Evolutionary conservation across 2,113 vertebrate genomes (phyloP), one percentile per base, ranked within the genome.

Genomic region (Perca fluviatilis): DNA sequence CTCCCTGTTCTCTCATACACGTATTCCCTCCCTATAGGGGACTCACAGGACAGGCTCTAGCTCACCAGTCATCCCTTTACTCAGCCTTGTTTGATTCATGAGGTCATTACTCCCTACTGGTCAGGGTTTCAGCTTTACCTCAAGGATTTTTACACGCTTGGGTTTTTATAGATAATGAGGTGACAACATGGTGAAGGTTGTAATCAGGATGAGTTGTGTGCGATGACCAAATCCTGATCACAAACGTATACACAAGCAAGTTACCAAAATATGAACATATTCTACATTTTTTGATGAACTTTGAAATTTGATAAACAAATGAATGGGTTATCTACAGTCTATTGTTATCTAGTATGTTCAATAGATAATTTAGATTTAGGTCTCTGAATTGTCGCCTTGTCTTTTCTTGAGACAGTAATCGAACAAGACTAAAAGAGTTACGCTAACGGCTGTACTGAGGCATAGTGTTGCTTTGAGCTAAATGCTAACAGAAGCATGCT

Each of bases 1-100:
- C 79, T 85, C 73, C 82, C 82, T 71, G 57, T 60, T 69, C 74
- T 43, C 74, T 68, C 80, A 16, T 65, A 60, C 72, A 58, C 64
- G 23, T 13, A 3, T 16, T 50, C 85, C 74, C 75, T 71, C 64
- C 77, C 66, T 68, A 6, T 43, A 58, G 54, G 3, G 8, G 69
- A 65, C 53, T 64, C 23, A 18, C 57, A n/a, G 3, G 11, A 13
- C 82, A 68, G 23, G 21, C 36, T 79, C 36, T 30, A 56, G 65
- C 58, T 71, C 58, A 76, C 73, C 77, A 23, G 14, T 70, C 58
- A 66, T 12, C 51, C 43, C 53, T 50, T 36, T 43, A 74, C 53
- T 40, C 54, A 61, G 74, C 77, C 61, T 71, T 8, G 50, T 56
- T 78, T 88, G 70, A 83, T 75, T 79, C 79, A 89, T 91, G 88